Percentiles rank a stretch among this genome's conserved stretches.
Conservation (phyloP, 2,888 invertebrate species). For the Acanthosepion esculentum region DNA sequence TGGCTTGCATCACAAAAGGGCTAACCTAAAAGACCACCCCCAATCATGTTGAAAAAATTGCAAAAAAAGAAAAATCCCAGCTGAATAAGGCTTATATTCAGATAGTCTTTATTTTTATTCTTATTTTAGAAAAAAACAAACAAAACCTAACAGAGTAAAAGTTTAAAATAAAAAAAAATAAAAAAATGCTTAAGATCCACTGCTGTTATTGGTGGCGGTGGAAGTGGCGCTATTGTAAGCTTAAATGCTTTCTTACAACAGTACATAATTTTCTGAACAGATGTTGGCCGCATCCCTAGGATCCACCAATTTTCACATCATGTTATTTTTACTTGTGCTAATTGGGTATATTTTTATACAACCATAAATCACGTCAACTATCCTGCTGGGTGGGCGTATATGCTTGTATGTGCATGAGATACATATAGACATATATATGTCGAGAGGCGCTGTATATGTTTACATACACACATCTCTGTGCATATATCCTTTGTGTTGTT, state of each 20-base stretch:
- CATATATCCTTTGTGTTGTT: neutral
- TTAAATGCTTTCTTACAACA: slow-evolving; percentile 22
- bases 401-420: neutral
- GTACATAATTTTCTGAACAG: neutral
- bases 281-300: slow-evolving; percentile 21
- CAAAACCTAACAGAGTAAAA: neutral
- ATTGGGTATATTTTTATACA: slow-evolving; percentile 23
- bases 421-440: neutral
- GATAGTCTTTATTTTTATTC: neutral
- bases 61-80: neutral
- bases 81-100: neutral
- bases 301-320: slow-evolving; percentile 22
- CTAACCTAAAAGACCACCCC: neutral
- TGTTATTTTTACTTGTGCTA: slow-evolving; percentile 22
- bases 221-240: neutral
- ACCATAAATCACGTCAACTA: slow-evolving; percentile 33
- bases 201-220: neutral
- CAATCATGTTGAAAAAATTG: neutral
- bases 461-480: neutral
- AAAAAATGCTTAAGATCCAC: neutral
- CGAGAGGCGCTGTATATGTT: neutral
- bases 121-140: neutral
- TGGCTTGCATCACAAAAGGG: neutral
- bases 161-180: slow-evolving; percentile 14
- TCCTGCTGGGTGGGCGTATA: slow-evolving; percentile 33